Evolutionary conservation across 1,140 invertebrate genomes (phyloP).

Genomic region (Caenorhabditis briggsae): DNA sequence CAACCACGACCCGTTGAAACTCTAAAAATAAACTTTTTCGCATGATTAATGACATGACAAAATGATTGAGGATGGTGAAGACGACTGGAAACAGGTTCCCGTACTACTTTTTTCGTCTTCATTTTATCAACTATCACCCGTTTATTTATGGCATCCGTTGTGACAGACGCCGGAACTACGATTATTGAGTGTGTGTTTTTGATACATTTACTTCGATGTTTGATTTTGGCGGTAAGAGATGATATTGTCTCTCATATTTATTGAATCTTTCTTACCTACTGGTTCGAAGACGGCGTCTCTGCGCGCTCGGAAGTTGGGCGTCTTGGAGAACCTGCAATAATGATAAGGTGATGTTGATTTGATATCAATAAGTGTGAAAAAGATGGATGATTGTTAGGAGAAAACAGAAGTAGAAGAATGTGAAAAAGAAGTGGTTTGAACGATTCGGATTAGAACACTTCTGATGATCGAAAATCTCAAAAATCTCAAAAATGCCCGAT

Average conservation of each 20-base stretch:
- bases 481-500: no score
- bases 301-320: slow-evolving; percentile 36
- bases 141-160: slow-evolving; percentile 15
- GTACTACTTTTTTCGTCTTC: slow-evolving; percentile 20
- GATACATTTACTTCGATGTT: slow-evolving; percentile 42
- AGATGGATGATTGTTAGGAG: slow-evolving; percentile 14
- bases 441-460: neutral
- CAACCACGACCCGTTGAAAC: slow-evolving; percentile 21
- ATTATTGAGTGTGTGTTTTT: slow-evolving; percentile 22
- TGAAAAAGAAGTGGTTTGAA: neutral
- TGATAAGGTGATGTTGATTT: neutral
- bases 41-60: slow-evolving; percentile 27
- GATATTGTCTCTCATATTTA: neutral
- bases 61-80: neutral
- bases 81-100: slow-evolving; percentile 26
- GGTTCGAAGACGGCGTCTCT: slow-evolving; percentile 38
- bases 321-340: slow-evolving; percentile 45
- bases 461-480: neutral
- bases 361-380: slow-evolving; percentile 25
- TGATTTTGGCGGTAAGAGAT: neutral
- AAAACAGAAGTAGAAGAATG: neutral
- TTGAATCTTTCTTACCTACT: neutral
- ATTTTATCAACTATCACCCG: slow-evolving; percentile 45
- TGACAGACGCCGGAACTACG: slow-evolving; percentile 47
- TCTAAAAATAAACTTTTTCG: slow-evolving; percentile 43